Percentiles rank a stretch among this genome's conserved stretches.
Conservation (phyloP, 2,113 vertebrate genomes). For the Murina feae region DNA sequence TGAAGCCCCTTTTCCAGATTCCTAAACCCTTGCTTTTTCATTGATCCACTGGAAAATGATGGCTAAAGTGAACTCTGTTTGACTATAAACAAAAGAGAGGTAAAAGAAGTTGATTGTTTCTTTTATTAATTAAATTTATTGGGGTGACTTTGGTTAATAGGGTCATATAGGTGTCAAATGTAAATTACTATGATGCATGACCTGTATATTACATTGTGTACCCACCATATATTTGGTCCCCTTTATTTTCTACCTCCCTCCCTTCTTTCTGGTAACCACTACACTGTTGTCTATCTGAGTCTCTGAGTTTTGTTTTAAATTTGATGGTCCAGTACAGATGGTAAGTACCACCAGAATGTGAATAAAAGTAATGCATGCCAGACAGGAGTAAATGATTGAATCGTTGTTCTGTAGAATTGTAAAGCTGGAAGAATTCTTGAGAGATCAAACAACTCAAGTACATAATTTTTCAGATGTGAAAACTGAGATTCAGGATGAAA, state of each 20-base stretch:
- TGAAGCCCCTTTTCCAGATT: too few relatives aligned
- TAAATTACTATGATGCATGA: too few relatives aligned
- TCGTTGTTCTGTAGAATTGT: neutral
- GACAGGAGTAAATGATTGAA: neutral
- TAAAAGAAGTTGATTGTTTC: neutral
- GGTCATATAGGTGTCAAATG: too few relatives aligned
- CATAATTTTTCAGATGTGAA: slow-evolving; percentile 8
- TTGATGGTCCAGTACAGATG: neutral
- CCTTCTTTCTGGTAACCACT: too few relatives aligned
- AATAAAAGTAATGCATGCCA: neutral
- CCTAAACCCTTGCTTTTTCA: neutral
- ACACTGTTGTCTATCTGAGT: too few relatives aligned
- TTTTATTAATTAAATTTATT: too few relatives aligned
- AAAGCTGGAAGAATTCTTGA: neutral
- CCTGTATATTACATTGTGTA: too few relatives aligned
- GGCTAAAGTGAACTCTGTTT: neutral
- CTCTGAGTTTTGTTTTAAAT: too few relatives aligned
- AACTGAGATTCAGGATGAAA: slow-evolving; percentile 5
- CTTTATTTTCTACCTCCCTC: too few relatives aligned
- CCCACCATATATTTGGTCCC: too few relatives aligned
- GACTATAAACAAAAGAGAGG: neutral
- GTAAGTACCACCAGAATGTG: neutral
- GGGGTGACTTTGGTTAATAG: too few relatives aligned
- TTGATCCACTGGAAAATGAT: neutral
- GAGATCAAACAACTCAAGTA: neutral